Evolutionary conservation across 2,797 vertebrate species (phyloP).

Genomic region (Oreortyx pictus): DNA sequence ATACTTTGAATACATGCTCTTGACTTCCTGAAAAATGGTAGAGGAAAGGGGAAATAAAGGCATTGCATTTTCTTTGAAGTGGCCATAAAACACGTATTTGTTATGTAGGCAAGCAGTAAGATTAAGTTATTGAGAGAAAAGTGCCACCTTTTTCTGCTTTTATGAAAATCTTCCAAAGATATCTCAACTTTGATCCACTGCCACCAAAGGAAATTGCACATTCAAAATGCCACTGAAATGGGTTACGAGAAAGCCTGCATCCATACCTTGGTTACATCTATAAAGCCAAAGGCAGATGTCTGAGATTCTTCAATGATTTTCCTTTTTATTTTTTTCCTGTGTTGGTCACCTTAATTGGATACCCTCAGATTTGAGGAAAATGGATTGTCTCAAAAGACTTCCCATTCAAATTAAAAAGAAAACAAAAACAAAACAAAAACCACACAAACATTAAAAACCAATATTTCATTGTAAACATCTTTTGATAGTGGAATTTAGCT

Average conservation of each 20-base stretch:
- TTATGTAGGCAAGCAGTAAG: background rate
- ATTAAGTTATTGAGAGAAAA: background rate
- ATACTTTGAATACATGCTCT: background rate
- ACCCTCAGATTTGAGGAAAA: background rate
- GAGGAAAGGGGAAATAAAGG: background rate
- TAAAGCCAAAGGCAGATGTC: background rate
- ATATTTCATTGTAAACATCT: background rate
- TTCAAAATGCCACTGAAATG: background rate
- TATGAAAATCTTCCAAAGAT: background rate
- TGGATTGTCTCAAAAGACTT: fast-evolving
- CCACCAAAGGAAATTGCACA: fast-evolving
- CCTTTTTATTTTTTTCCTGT: background rate
- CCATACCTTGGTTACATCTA: background rate
- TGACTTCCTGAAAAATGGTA: background rate
- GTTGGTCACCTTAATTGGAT: background rate
- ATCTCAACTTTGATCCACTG: background rate
- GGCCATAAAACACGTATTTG: background rate
- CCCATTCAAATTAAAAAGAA: background rate
- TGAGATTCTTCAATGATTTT: background rate
- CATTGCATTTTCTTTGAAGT: background rate
- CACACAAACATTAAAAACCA: background rate
- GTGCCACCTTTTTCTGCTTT: background rate
- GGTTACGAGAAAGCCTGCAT: background rate
- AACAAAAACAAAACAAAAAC: background rate
- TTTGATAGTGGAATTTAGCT: background rate